These are phyloP conservation scores for Aegotheles bennettii DNA, from an alignment of 2,113 vertebrate genomes.

Conservation along the genomic window DNA sequence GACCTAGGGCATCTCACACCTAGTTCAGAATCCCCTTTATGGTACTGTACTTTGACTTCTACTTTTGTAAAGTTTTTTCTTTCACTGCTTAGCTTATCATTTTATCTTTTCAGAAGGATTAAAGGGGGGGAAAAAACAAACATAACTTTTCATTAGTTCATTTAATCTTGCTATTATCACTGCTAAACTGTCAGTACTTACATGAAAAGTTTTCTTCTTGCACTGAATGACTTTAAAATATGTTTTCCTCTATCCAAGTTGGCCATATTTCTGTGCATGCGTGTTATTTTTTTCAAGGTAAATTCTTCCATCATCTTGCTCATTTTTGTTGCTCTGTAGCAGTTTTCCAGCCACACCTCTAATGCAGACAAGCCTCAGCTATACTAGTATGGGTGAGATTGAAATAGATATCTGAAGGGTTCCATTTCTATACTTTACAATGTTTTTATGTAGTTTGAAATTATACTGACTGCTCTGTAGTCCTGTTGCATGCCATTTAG, in stretches of 20 bases:
- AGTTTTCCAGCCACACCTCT: background rate
- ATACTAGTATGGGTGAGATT: background rate
- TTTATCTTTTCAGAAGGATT: background rate
- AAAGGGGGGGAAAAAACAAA: background rate
- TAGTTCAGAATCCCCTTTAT: background rate
- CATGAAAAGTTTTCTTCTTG: background rate
- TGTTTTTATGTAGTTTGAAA: background rate
- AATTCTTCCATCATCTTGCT: background rate
- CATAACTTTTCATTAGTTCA: background rate
- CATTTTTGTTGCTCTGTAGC: background rate
- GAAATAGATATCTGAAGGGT: background rate
- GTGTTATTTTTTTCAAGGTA: background rate
- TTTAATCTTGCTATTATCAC: background rate
- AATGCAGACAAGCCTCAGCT: background rate
- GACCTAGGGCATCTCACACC: background rate
- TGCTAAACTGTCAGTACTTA: background rate
- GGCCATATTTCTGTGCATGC: background rate
- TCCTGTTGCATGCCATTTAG: background rate
- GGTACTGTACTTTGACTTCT: background rate
- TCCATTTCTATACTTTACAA: background rate
- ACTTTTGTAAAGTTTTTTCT: background rate
- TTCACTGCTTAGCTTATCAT: background rate
- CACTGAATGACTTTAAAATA: background rate
- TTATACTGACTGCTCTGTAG: background rate
- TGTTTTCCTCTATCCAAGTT: background rate